Evolutionary conservation across 1,140 invertebrate genomes (phyloP).

Genomic region (Lasioglossum albipes): DNA sequence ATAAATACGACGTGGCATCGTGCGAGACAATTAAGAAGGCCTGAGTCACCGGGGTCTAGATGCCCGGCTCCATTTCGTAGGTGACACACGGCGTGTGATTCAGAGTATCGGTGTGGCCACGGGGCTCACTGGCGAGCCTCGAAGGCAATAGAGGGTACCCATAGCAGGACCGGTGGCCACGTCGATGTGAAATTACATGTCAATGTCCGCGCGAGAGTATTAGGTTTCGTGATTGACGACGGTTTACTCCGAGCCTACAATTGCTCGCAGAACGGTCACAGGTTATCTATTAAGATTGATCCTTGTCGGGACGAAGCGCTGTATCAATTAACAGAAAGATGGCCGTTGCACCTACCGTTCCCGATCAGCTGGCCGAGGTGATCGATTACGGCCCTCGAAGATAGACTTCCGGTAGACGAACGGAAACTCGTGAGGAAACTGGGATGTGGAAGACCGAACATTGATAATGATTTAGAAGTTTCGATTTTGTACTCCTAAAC

Average conservation of each 20-base stretch:
- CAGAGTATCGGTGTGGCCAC: neutral
- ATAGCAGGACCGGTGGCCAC: neutral
- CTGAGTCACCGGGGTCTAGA: neutral
- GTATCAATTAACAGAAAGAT: conserved; percentile 50
- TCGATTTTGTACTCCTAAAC: too few relatives aligned
- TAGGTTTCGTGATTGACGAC: conserved; percentile 62
- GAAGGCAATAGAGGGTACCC: conserved; percentile 13
- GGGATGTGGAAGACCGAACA: too few relatives aligned
- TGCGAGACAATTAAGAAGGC: conserved; percentile 2
- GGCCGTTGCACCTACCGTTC: neutral
- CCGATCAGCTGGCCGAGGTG: neutral
- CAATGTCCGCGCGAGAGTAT: conserved; percentile 58
- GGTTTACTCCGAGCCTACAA: conserved; percentile 41
- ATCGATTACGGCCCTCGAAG: neutral
- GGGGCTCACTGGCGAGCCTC: neutral
- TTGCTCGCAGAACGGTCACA: conserved; percentile 47
- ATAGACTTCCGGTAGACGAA: too few relatives aligned
- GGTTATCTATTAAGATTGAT: conserved; percentile 61
- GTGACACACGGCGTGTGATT: conserved; percentile 5
- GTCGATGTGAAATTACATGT: conserved; percentile 61
- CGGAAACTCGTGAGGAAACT: too few relatives aligned
- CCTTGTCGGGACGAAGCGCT: conserved; percentile 43
- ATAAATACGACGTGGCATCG: neutral
- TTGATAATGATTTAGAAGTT: too few relatives aligned
- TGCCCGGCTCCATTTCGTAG: neutral